Base-by-base conservation (phyloP, 1,140 invertebrate species). In the Solenopsis invicta region DNA sequence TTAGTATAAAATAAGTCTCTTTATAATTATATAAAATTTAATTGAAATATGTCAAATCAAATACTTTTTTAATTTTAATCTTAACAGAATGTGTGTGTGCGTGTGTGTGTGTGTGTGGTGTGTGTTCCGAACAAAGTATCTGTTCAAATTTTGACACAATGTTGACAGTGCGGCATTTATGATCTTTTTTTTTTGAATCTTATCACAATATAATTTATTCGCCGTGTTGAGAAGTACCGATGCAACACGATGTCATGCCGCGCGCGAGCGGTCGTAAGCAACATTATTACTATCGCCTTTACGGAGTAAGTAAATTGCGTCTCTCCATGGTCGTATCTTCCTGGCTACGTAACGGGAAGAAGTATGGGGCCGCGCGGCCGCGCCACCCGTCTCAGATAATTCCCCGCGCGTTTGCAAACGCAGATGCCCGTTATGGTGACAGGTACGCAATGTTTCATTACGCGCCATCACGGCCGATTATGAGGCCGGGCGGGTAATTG, bases 401-500 rank as follows among this genome's bases (percentile, higher is more conserved):
- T 86, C 59, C 64, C 34, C 72, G 56, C 54, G 52, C 85, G 87
- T 81, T 80, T 81, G 88, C 76, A 89, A 84, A 88, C 89, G 89
- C 88, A 77, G 77, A 87, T 88, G 82, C 61, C 64, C 48, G 41
- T 56, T 72, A 72, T 72, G 88, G 74, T 90, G 89, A 90, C 89
- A 90, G 89, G 52, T 87, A 76, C 64, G 86, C 75, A 87, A 89
- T 89, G 84, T 91, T 84, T 82, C 74, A 86, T 88, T 90, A 90
- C 64, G 87, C 74, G 88, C 89, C 76, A 89, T 89, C 85, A 90
- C 82, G 59, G 41, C 62, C 76, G 87, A 88, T 89, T 89, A 86
- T 52, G 56, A 89, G 71, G 59, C 86, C 85, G 90, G 88, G 74
- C 78, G 78, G 81, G 93, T 95, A 95, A 95, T 95, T 94, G 94